Evolutionary conservation across 1,140 invertebrate species (phyloP).

Genomic region (Vollenhovia emeryi): DNA sequence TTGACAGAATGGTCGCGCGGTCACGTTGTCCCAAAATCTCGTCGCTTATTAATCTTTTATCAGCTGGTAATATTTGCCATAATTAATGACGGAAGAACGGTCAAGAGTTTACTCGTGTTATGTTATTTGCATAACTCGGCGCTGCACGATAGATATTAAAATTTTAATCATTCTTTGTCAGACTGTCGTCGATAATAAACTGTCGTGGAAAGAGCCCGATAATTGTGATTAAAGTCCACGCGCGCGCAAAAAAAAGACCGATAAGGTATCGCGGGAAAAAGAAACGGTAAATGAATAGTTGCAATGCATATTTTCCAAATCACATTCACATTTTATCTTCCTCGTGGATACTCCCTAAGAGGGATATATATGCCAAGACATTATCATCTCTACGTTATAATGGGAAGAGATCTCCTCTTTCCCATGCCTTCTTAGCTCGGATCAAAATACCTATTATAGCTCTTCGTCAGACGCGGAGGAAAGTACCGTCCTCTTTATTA

Average conservation of each 20-base stretch:
- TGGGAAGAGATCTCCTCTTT: conserved; percentile 49
- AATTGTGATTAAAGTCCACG: conserved; percentile 3
- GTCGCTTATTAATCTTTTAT: conserved; percentile 63
- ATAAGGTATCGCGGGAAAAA: not conserved
- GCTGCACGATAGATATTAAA: conserved; percentile 1
- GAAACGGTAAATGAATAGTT: not conserved
- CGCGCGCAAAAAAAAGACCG: not conserved
- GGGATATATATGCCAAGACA: not conserved
- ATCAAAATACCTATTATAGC: conserved; percentile 58
- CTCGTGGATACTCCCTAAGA: not conserved
- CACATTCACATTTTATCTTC: not conserved
- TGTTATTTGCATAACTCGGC: not conserved
- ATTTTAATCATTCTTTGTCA: conserved; percentile 26
- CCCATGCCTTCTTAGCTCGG: conserved; percentile 40
- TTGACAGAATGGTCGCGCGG: conserved; percentile 14
- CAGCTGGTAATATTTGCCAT: not conserved
- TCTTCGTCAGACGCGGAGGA: conserved; percentile 10
- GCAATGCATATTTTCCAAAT: not conserved
- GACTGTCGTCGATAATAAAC: not conserved
- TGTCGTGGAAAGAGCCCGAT: not conserved
- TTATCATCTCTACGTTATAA: conserved; percentile 37
- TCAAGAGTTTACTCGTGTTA: not conserved
- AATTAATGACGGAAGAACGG: conserved; percentile 43
- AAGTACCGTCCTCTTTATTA: conserved; percentile 62
- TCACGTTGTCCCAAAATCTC: conserved; percentile 51